phyloP scores from a whole-genome alignment of 2,797 vertebrate species.

The Spinibarbus caldwelli region DNA sequence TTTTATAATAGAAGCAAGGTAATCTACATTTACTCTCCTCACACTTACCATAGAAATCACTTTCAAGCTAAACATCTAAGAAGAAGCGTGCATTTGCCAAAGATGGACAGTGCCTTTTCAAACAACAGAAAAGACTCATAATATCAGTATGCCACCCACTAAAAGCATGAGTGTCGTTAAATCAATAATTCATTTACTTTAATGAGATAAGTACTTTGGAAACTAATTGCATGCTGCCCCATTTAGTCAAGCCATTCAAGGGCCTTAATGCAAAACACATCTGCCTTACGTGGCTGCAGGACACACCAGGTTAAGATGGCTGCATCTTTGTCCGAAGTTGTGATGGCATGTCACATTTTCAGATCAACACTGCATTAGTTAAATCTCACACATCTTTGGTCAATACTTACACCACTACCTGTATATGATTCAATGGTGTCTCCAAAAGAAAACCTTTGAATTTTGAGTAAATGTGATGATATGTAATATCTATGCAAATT shows the following conservation, averaged over 20 bases:
- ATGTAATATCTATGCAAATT: slow-evolving; percentile 55
- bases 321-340: not conserved
- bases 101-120: slow-evolving; percentile 71
- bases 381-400: slow-evolving; percentile 28
- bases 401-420: slow-evolving; percentile 11
- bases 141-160: slow-evolving; percentile 86
- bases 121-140: slow-evolving; percentile 77
- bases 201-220: slow-evolving; percentile 98
- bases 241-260: slow-evolving; percentile 85
- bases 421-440: not conserved
- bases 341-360: slow-evolving; percentile 27
- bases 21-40: not conserved
- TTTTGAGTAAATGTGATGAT: slow-evolving; percentile 45
- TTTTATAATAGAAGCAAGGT: slow-evolving; percentile 25
- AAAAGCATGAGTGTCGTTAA: slow-evolving; percentile 94
- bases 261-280: slow-evolving; percentile 84
- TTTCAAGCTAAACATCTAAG: slow-evolving; percentile 32
- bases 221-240: slow-evolving; percentile 94
- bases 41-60: slow-evolving; percentile 27
- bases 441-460: slow-evolving; percentile 40
- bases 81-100: slow-evolving; percentile 54
- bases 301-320: slow-evolving; percentile 61
- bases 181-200: slow-evolving; percentile 99
- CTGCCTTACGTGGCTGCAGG: slow-evolving; percentile 72
- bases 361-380: slow-evolving; percentile 41